These are phyloP conservation scores for Palythoa grandis DNA, from an alignment of 92 coral and sea anemone genomes.

Conservation along the genomic window DNA sequence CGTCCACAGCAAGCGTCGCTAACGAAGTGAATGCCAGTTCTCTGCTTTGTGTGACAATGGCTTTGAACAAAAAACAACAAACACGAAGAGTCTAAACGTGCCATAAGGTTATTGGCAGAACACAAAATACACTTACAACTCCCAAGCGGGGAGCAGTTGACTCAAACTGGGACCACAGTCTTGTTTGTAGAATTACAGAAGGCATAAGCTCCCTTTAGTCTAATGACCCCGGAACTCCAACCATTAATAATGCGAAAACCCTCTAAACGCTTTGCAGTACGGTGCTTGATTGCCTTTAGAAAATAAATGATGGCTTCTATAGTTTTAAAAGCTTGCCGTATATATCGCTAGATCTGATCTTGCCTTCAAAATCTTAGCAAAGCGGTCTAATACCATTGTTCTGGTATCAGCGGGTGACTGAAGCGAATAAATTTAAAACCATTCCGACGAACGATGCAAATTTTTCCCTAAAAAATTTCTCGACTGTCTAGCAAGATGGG, in stretches of 20 bases:
- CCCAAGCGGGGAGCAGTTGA: background rate
- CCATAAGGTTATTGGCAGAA: background rate
- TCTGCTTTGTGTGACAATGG: background rate
- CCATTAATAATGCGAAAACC: background rate
- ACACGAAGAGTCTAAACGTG: background rate
- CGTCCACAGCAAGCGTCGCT: background rate
- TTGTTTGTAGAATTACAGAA: background rate
- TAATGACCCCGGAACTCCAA: background rate
- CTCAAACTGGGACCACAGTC: background rate
- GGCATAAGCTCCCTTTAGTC: background rate
- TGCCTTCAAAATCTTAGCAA: background rate
- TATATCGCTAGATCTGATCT: background rate
- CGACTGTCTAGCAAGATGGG: background rate
- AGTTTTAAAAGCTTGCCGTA: background rate
- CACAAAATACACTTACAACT: background rate
- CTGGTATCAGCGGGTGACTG: conserved; percentile 5
- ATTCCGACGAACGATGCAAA: conserved; percentile 14
- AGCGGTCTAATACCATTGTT: background rate
- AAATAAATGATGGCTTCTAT: background rate
- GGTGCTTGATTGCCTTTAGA: background rate
- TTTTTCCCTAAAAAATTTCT: background rate
- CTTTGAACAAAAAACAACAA: background rate
- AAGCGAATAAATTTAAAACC: conserved; percentile 17
- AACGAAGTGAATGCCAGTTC: background rate
- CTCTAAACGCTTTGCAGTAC: background rate